Evolutionary conservation across 2,797 vertebrate species (phyloP).

Genomic region (Chromobotia macracanthus): DNA sequence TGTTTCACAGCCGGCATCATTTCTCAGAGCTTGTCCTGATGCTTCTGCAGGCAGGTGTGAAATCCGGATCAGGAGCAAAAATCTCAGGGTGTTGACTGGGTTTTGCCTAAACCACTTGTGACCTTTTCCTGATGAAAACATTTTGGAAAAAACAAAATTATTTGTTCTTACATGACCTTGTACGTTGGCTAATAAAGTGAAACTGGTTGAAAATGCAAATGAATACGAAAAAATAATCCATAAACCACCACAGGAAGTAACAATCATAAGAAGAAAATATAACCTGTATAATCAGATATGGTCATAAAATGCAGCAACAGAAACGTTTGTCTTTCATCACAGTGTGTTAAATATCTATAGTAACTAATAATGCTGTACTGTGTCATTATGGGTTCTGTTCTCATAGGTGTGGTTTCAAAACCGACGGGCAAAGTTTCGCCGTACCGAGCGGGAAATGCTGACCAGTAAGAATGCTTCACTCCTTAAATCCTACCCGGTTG

Average conservation of each 20-base stretch:
- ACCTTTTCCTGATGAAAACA: background rate
- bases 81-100: background rate
- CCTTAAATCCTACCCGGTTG: slow-evolving; percentile 95
- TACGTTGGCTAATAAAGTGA: background rate
- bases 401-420: slow-evolving; percentile 98
- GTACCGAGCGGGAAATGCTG: slow-evolving; percentile 96
- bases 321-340: slow-evolving; percentile 24
- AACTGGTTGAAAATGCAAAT: background rate
- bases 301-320: slow-evolving; percentile 5
- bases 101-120: background rate
- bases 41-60: background rate
- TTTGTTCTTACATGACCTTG: background rate
- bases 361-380: background rate
- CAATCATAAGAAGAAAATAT: too few relatives aligned
- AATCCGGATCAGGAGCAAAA: background rate
- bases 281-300: background rate
- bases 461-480: slow-evolving; percentile 97
- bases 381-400: slow-evolving; percentile 18
- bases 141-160: too few relatives aligned
- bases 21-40: slow-evolving; percentile 21
- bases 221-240: background rate
- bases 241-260: background rate
- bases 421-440: slow-evolving; percentile 93
- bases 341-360: slow-evolving; percentile 1
- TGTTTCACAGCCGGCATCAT: too few relatives aligned